A percentile compares a stretch with the other conserved stretches of the same genome.
These are phyloP conservation scores for Limnephilus auricula DNA, from an alignment of 2,888 invertebrate species.

Conservation along the genomic window DNA sequence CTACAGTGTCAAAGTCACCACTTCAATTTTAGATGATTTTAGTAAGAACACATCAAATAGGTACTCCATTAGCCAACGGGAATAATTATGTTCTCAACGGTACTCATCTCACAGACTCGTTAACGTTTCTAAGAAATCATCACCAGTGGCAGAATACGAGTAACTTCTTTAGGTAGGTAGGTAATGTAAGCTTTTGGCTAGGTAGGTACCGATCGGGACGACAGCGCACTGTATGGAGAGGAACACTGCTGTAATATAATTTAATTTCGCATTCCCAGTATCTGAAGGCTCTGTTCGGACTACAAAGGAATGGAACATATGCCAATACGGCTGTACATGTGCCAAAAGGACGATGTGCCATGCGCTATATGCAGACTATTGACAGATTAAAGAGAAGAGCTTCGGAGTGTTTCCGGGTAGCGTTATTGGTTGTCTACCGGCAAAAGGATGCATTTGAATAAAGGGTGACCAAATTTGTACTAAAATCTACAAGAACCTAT, in stretches of 20 bases:
- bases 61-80: neutral
- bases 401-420: neutral
- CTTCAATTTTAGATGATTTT: neutral
- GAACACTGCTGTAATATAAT: neutral
- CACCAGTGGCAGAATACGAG: too few species aligned
- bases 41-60: neutral
- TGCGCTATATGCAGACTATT: constrained; percentile 8
- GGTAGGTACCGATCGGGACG: neutral
- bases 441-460: neutral
- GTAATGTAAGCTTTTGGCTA: neutral
- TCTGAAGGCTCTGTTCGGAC: constrained; percentile 18
- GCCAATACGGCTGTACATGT: constrained; percentile 27
- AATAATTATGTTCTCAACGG: neutral
- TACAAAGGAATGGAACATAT: constrained; percentile 46
- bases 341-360: neutral
- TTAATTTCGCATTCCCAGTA: constrained; percentile 5
- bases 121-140: too few species aligned
- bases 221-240: neutral
- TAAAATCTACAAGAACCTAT: too few species aligned
- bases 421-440: neutral
- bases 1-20: neutral
- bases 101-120: too few species aligned
- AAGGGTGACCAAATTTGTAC: neutral
- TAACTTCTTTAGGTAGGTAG: too few species aligned
- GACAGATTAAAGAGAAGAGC: constrained; percentile 19